Evolutionary conservation across 2,888 invertebrate species (phyloP), one percentile per base, ranked within the genome.

Genomic region (Drosophila algonquin): DNA sequence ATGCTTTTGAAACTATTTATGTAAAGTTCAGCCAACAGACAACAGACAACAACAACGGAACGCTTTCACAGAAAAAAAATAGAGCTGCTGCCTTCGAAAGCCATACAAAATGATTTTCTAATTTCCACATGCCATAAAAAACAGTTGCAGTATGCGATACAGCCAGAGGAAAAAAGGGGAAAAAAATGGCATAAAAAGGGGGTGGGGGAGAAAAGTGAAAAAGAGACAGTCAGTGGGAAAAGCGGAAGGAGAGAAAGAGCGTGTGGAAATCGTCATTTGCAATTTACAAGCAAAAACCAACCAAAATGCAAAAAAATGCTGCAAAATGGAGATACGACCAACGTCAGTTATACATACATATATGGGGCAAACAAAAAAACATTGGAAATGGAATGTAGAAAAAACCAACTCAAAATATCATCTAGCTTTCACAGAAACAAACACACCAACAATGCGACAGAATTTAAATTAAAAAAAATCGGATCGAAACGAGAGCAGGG

Each of bases 81-180:
- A 24, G 71, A 63, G 63, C 52, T 68, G 63, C 52, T 68, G 55
- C 56, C 69, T 55, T 63, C 61, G n/a, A 63, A 75, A 74, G 65
- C 64, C 67, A 75, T 27, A 79, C 61, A 65, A 72, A 82, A 81
- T 75, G 79, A 85, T 85, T 85, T 87, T 85, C 82, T 85, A 85
- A 85, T 85, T 81, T 85, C 85, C 85, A 77, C 75, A 75, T 76
- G 55, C 56, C 54, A 69, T 80, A 75, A 71, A 72, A 73, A 67
- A 53, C 8, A 46, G 71, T 63, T 67, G 44, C 50, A 55, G 57
- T 71, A 50, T 63, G 30, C 56, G n/a, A 12, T 35, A 63, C 62
- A n/a, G 53, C 8, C 35, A 32, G 5, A 5, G 44, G 3, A 16
- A 12, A 40, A 10, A 2, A 12, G 40, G 21, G 9, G 12, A 24